These are phyloP conservation scores for Calameuta idolon DNA, from an alignment of 2,888 invertebrate species.

Conservation along the genomic window DNA sequence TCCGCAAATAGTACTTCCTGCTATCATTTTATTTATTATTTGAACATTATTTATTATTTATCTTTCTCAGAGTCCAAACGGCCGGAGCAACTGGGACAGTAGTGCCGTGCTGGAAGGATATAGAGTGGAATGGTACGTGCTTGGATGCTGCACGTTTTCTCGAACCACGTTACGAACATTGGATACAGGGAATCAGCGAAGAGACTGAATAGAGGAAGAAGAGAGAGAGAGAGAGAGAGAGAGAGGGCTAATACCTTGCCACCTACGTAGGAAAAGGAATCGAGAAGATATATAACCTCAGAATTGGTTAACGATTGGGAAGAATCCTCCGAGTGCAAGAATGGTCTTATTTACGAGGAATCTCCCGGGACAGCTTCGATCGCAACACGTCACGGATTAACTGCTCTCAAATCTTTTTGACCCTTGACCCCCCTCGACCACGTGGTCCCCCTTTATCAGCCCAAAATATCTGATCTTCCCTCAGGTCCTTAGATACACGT, in stretches of 20 bases:
- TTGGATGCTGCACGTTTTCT: slow-evolving; percentile 3
- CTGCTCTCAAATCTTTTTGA: slow-evolving; percentile 14
- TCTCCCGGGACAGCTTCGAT: slow-evolving; percentile 42
- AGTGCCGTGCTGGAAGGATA: not conserved
- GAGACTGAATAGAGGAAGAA: not conserved
- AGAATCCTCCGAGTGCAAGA: slow-evolving; percentile 23
- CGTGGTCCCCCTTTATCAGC: not conserved
- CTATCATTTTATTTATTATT: not conserved
- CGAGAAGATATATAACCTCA: not conserved
- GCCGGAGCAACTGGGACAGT: not conserved
- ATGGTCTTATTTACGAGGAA: slow-evolving; percentile 36
- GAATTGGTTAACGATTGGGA: slow-evolving; percentile 14
- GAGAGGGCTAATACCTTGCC: not conserved
- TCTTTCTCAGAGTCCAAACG: not conserved
- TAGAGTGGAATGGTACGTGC: not conserved
- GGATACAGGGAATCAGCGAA: slow-evolving; percentile 1
- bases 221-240: not conserved
- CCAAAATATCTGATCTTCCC: not conserved
- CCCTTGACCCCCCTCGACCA: slow-evolving; percentile 1
- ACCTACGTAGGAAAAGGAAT: not conserved
- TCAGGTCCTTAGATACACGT: not conserved
- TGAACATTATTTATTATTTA: not conserved
- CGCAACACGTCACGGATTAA: slow-evolving; percentile 45
- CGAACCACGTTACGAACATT: not conserved
- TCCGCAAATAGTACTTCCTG: not conserved